A percentile compares a stretch with the other conserved stretches of the same genome.
These are phyloP conservation scores for Perodicticus potto DNA, from an alignment of 2,797 vertebrate species.

Conservation along the genomic window DNA sequence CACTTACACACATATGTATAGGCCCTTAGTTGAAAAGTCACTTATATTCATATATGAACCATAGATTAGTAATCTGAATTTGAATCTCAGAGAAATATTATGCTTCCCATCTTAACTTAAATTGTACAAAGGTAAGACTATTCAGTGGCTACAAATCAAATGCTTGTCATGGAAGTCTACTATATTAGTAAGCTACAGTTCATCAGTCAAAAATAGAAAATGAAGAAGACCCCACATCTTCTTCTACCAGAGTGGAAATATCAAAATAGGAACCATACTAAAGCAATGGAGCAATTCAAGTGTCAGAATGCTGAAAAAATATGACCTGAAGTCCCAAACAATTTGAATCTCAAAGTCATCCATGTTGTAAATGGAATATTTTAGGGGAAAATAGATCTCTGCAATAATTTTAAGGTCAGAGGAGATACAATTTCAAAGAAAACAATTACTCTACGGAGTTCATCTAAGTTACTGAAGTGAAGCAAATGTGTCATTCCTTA, in stretches of 20 bases:
- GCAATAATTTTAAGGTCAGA: background rate
- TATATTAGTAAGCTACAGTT: background rate
- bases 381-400: background rate
- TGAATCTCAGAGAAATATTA: background rate
- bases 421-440: background rate
- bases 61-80: slow-evolving; percentile 34
- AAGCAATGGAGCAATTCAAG: background rate
- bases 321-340: background rate
- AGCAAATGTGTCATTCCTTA: background rate
- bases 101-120: background rate
- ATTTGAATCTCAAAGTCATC: background rate
- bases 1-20: background rate
- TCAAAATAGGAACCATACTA: background rate
- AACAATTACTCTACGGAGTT: background rate
- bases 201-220: background rate
- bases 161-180: background rate
- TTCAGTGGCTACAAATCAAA: background rate
- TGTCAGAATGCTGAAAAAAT: background rate
- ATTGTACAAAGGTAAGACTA: slow-evolving; percentile 11
- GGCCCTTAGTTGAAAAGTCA: background rate
- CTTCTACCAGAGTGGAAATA: background rate
- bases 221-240: background rate
- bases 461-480: background rate
- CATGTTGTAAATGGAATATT: background rate
- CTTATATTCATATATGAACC: background rate